These are phyloP conservation scores for Cantharis flavilabris DNA, from an alignment of 2,888 invertebrate genomes.

Conservation along the genomic window DNA sequence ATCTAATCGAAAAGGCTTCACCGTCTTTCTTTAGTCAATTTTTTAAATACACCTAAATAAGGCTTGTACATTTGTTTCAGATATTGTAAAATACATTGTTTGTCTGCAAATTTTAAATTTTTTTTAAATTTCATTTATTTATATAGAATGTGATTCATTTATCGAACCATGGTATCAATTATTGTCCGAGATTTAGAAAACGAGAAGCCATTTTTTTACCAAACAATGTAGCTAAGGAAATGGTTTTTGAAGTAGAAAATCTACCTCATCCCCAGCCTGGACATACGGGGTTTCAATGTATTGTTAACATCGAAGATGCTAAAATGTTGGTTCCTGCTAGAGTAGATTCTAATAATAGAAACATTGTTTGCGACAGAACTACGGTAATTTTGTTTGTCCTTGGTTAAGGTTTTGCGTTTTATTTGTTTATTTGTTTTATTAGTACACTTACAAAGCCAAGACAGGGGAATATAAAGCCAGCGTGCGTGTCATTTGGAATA, in stretches of 20 bases:
- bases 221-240: slow-evolving; percentile 87
- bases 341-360: slow-evolving; percentile 75
- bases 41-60: too few relatives aligned
- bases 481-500: slow-evolving; percentile 92
- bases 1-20: too few relatives aligned
- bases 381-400: slow-evolving; percentile 59
- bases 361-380: slow-evolving; percentile 89
- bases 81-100: neutral
- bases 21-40: too few relatives aligned
- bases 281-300: slow-evolving; percentile 89
- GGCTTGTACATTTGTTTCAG: too few relatives aligned
- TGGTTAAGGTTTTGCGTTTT: neutral
- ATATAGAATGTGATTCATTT: slow-evolving; percentile 63
- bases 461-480: slow-evolving; percentile 87
- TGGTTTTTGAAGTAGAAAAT: slow-evolving; percentile 88
- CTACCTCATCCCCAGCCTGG: slow-evolving; percentile 87
- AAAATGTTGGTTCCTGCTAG: slow-evolving; percentile 87
- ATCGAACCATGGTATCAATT: slow-evolving; percentile 62
- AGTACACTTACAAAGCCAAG: slow-evolving; percentile 86
- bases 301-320: slow-evolving; percentile 87
- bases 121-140: slow-evolving; percentile 16
- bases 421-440: slow-evolving; percentile 40
- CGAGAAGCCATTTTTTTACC: slow-evolving; percentile 80
- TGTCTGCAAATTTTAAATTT: neutral
- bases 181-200: slow-evolving; percentile 83